These are phyloP conservation scores for Drosophila bocqueti DNA, from an alignment of 1,140 invertebrate genomes.

Conservation along the genomic window DNA sequence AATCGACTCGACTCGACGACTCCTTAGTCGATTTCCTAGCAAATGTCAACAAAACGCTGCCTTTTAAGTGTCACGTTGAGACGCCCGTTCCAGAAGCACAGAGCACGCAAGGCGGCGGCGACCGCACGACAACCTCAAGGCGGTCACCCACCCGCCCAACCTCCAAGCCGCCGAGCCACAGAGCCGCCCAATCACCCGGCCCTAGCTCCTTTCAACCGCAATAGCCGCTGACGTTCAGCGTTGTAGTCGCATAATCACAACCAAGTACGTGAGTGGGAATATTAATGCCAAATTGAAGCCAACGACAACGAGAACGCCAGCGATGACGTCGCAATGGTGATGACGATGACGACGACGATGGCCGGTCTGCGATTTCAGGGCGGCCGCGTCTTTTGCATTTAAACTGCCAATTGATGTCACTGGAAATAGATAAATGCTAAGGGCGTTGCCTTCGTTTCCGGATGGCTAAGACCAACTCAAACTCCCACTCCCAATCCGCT, in stretches of 20 bases:
- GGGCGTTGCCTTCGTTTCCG: conserved; percentile 35
- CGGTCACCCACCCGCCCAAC: conserved; percentile 25
- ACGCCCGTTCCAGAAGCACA: conserved; percentile 30
- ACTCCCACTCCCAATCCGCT: neutral
- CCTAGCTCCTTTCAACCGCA: conserved; percentile 65
- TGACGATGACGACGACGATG: conserved; percentile 45
- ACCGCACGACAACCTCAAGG: conserved; percentile 57
- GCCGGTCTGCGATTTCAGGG: conserved; percentile 70
- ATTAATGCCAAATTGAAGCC: conserved; percentile 84
- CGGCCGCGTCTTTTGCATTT: conserved; percentile 84
- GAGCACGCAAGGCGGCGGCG: conserved; percentile 62
- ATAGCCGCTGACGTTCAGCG: conserved; percentile 61
- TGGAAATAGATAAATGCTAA: conserved; percentile 69
- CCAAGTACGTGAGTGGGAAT: conserved; percentile 84
- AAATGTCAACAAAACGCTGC: conserved; percentile 82
- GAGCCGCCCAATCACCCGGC: conserved; percentile 2
- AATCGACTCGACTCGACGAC: conserved; percentile 49
- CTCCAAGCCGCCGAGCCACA: neutral
- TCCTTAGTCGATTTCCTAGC: conserved; percentile 69
- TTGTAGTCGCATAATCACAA: conserved; percentile 84
- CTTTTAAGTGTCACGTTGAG: conserved; percentile 80
- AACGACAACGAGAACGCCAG: conserved; percentile 55
- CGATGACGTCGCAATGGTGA: conserved; percentile 41
- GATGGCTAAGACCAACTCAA: conserved; percentile 15
- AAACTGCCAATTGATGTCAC: conserved; percentile 84